Conservation (phyloP, 2,888 invertebrate genomes). For the Agrilus mali region DNA sequence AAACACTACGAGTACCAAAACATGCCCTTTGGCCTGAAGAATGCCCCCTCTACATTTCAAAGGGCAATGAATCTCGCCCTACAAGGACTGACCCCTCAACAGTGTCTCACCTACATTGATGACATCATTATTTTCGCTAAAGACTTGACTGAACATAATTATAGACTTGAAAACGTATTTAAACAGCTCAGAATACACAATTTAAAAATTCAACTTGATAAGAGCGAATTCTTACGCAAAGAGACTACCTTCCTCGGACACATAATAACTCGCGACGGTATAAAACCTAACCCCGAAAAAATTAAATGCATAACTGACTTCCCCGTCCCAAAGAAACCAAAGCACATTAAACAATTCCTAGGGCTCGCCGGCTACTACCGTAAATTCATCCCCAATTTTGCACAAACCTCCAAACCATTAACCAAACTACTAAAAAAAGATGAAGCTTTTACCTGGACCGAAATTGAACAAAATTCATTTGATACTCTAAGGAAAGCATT, state of each 20-base stretch:
- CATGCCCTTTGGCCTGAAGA: slow-evolving; percentile 23
- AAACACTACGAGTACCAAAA: slow-evolving; percentile 21
- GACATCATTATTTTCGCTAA: slow-evolving; percentile 14
- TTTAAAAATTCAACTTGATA: slow-evolving; percentile 16
- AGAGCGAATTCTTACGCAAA: slow-evolving; percentile 19
- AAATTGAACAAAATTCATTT: slow-evolving; percentile 7
- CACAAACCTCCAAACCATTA: slow-evolving; percentile 17
- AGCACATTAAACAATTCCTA: slow-evolving; percentile 21
- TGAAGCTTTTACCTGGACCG: slow-evolving; percentile 13
- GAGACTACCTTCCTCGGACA: slow-evolving; percentile 27
- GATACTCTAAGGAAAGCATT: slow-evolving; percentile 8
- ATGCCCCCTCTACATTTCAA: slow-evolving; percentile 23
- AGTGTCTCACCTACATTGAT: slow-evolving; percentile 17
- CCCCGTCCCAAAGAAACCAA: slow-evolving; percentile 17
- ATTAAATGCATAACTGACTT: slow-evolving; percentile 14
- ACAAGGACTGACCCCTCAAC: slow-evolving; percentile 5
- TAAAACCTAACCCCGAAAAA: slow-evolving; percentile 22
- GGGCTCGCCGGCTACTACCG: slow-evolving; percentile 20
- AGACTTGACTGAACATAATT: slow-evolving; percentile 17
- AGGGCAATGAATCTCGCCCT: slow-evolving; percentile 21
- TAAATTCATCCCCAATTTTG: slow-evolving; percentile 15
- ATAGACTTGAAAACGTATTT: slow-evolving; percentile 19
- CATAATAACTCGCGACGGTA: slow-evolving; percentile 19
- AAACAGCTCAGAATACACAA: slow-evolving; percentile 11
- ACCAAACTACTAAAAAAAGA: slow-evolving; percentile 14